Percentiles rank a stretch among this genome's conserved stretches.
Evolutionary conservation across 2,888 invertebrate species (phyloP).

Genomic region (Portevinia maculata): DNA sequence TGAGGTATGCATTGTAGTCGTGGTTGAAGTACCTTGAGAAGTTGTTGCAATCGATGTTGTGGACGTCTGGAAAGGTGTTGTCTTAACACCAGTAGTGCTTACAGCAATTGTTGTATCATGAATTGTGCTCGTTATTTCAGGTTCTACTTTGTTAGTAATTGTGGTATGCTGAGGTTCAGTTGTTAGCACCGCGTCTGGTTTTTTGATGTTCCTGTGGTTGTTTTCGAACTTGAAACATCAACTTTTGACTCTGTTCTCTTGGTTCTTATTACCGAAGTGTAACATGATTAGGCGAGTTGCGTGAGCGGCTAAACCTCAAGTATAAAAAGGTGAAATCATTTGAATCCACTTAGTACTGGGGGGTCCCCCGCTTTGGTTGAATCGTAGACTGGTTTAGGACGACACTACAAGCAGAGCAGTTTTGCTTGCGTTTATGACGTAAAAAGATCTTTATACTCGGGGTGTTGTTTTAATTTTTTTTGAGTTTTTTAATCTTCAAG

Average conservation of each 20-base stretch:
- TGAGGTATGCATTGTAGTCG: slow-evolving; percentile 79
- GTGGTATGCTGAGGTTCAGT: slow-evolving; percentile 84
- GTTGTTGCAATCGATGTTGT: slow-evolving; percentile 75
- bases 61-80: slow-evolving; percentile 67
- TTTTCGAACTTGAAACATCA: slow-evolving; percentile 75
- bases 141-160: slow-evolving; percentile 77
- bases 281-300: too few relatives aligned
- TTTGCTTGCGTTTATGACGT: too few relatives aligned
- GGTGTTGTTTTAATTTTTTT: too few relatives aligned
- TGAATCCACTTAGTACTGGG: too few relatives aligned
- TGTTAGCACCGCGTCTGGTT: slow-evolving; percentile 82
- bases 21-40: slow-evolving; percentile 76
- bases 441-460: too few relatives aligned
- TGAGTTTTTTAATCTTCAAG: too few relatives aligned
- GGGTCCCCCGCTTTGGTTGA: too few relatives aligned
- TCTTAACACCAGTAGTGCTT: slow-evolving; percentile 75
- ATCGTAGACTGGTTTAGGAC: too few relatives aligned
- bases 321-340: too few relatives aligned
- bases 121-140: slow-evolving; percentile 76
- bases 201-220: slow-evolving; percentile 72
- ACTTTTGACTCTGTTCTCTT: slow-evolving; percentile 73
- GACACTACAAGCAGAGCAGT: too few relatives aligned
- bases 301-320: too few relatives aligned
- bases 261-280: too few relatives aligned
- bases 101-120: slow-evolving; percentile 77